Base-by-base conservation (phyloP, 2,113 vertebrate genomes). In the Cyprinodon brontotheroides region DNA sequence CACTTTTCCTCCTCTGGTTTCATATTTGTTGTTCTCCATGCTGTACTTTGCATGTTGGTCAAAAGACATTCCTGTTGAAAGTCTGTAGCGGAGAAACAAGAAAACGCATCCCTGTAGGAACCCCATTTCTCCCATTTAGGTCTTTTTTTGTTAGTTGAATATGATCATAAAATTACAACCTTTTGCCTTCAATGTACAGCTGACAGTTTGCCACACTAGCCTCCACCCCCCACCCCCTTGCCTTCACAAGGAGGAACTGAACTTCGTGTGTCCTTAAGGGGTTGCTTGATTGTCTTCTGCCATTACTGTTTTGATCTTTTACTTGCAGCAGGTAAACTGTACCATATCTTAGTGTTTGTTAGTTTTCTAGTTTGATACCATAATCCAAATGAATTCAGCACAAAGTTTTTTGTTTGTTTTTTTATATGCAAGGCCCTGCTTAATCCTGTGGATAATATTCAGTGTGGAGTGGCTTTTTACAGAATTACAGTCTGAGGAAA, bases 51-150 rank as follows among this genome's bases (percentile, higher is more conserved):
- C 78, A 81, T 77, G 80, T 87, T 43, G 37, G 81, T 80, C 90
- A 41, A 90, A 90, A 57, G 89, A 94, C 93, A 94, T 94, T 94
- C 93, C 93, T 84, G 50, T 72, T 87, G 62, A 82, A 82, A 67
- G 70, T 87, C 65, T 83, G 71, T n/a, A n/a, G n/a, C 75, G 85
- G 89, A 84, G 85, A 84, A 75, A 77, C 84, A 83, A n/a, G n/a
- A n/a, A n/a, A 75, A 77, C 81, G 20, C 57, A 36, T 73, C 72
- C 65, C 77, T 72, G 57, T 88, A 77, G 80, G 77, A 87, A 85
- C 74, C 63, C 39, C 65, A 63, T 77, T 80, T 70, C 41, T 79
- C 64, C 64, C 75, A 70, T 50, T 78, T 45, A 59, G 50, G 43
- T 72, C 17, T 79, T 81, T 75, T 81, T 74, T 2, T 61, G 75